Base-by-base conservation (phyloP, 1,140 invertebrate genomes). In the Tetraneura akinire region DNA sequence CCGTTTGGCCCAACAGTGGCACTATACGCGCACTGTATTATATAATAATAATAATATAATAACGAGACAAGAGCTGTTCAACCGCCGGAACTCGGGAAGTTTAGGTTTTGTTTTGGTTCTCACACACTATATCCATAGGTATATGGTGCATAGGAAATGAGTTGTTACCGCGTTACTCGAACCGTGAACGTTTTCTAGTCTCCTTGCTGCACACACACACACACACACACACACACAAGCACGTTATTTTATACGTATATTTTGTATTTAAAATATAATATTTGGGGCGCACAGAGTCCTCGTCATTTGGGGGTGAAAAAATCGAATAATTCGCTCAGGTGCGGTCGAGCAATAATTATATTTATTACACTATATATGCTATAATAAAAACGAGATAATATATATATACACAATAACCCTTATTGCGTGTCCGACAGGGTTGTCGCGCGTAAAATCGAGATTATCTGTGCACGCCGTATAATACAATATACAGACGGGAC, bases 271-370 rank as follows among this genome's bases (percentile, higher is more conserved):
- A n/a, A n/a, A n/a, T 37, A 37, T 37, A 37, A 37, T 37, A 37
- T 37, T 37, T 37, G 8, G 3, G 8, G 32, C 8, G 9, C 13
- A 45, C 26, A 71, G 68, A 16, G 68, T 55, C 9, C 49, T 37
- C 18, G 11, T 42, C 13, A 11, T 18, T 62, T 4, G 74, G 74
- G 74, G 74, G 1, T 60, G 55, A 78, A 78, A 78, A 62, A 45
- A 29, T 78, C 29, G 10, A 37, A 57, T 60, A 78, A 62, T 78
- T 55, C 74, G 74, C 74, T 78, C 74, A 78, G 74, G 74, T 78
- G 74, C 74, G 23, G 32, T 11, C 26, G 18, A 57, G 29, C 53
- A 57, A 76, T 76, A 42, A 60, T 16, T 29, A 9, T 37, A 64
- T 29, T 37, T n/a, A n/a, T n/a, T n/a, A n/a, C n/a, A n/a, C n/a